Evolutionary conservation across 64 coral and sea anemone genomes (phyloP).

Genomic region (Pocillopora verrucosa): DNA sequence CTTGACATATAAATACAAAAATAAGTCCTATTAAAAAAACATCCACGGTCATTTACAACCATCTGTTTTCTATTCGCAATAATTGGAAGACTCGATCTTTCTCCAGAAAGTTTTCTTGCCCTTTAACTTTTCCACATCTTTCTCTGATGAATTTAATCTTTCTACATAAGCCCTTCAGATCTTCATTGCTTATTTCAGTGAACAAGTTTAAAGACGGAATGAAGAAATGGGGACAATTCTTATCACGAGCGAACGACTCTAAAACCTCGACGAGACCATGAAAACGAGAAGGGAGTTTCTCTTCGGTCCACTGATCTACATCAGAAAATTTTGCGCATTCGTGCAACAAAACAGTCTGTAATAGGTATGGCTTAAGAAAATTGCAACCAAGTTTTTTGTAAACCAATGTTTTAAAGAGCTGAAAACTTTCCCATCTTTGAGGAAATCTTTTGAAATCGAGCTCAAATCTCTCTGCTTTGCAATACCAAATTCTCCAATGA

Average conservation of each 20-base stretch:
- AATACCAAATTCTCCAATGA: conserved; percentile 72
- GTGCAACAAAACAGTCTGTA: conserved; percentile 56
- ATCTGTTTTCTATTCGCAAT: too few species aligned
- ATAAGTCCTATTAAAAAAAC: too few species aligned
- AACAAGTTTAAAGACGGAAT: conserved; percentile 69
- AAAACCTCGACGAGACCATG: conserved; percentile 22
- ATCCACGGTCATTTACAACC: too few species aligned
- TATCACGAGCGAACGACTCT: conserved; percentile 4
- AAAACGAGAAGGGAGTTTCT: conserved; percentile 37
- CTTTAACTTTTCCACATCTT: background rate
- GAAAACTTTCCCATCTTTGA: conserved; percentile 31
- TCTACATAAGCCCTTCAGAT: conserved; percentile 13
- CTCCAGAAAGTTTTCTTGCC: background rate
- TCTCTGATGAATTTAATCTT: background rate
- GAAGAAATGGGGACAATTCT: conserved; percentile 55
- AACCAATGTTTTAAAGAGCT: conserved; percentile 43
- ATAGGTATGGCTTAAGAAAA: conserved; percentile 55
- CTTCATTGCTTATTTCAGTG: background rate
- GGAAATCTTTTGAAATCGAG: conserved; percentile 42
- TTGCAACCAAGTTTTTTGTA: conserved; percentile 35
- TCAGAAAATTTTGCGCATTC: conserved; percentile 52
- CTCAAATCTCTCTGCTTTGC: conserved; percentile 56
- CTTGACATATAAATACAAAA: too few species aligned
- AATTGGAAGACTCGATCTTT: background rate
- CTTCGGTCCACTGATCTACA: conserved; percentile 6